Evolutionary conservation across 2,797 vertebrate genomes (phyloP).

Genomic region (Balearica regulorum): DNA sequence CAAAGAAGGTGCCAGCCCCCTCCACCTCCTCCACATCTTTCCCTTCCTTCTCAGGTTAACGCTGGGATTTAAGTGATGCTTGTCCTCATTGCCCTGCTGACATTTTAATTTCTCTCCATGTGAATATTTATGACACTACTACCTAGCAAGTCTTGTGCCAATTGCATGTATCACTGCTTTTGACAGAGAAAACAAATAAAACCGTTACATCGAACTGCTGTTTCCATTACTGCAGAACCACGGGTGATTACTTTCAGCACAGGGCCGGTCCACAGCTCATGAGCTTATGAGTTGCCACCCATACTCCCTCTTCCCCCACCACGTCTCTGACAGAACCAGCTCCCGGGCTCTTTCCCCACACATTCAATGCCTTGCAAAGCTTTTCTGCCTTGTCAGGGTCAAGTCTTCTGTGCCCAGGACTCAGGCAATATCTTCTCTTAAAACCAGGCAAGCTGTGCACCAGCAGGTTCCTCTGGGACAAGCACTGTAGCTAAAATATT

Average conservation of each 20-base stretch:
- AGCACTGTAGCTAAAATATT: background rate
- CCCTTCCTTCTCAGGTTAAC: background rate
- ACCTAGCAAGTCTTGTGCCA: conserved; percentile 18
- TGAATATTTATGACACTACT: background rate
- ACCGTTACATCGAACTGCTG: background rate
- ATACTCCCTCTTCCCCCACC: background rate
- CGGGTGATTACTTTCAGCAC: background rate
- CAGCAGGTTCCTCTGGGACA: background rate
- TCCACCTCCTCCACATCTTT: background rate
- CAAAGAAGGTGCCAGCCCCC: background rate
- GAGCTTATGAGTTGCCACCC: background rate
- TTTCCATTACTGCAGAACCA: background rate
- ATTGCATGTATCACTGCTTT: conserved; percentile 27
- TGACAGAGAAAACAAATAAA: conserved; percentile 56
- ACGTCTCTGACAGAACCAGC: background rate
- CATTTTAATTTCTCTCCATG: background rate
- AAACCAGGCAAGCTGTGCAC: background rate
- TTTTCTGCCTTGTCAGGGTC: background rate
- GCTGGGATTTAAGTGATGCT: background rate
- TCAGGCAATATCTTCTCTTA: background rate
- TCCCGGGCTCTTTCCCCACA: background rate
- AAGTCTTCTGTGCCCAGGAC: background rate
- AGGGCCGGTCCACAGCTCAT: background rate
- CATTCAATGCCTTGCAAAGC: background rate
- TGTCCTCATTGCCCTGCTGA: background rate